Evolutionary conservation across 2,888 invertebrate species (phyloP).

Genomic region (Helleia helle): DNA sequence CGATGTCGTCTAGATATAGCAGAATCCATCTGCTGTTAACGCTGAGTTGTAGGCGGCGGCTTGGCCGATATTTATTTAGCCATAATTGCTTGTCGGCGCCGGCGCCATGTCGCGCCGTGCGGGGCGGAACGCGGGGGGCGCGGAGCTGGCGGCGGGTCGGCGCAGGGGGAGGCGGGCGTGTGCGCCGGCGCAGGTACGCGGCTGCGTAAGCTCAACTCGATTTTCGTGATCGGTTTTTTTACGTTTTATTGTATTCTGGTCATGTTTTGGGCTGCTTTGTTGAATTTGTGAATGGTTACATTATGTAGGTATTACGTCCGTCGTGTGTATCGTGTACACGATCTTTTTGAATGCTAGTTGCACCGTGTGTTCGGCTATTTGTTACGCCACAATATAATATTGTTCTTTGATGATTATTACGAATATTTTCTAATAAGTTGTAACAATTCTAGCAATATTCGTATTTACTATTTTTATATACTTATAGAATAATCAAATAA

Average conservation of each 20-base stretch:
- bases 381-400: not conserved
- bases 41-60: slow-evolving; percentile 57
- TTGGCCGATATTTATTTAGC: slow-evolving; percentile 72
- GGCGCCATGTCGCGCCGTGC: slow-evolving; percentile 63
- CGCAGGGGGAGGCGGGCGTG: slow-evolving; percentile 31
- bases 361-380: not conserved
- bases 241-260: slow-evolving; percentile 55
- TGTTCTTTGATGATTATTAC: too few relatives aligned
- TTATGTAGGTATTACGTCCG: slow-evolving; percentile 23
- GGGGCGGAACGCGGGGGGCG: slow-evolving; percentile 27
- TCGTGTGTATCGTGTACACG: slow-evolving; percentile 14
- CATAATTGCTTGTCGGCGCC: slow-evolving; percentile 73
- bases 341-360: slow-evolving; percentile 4
- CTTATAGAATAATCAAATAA: too few relatives aligned
- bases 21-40: slow-evolving; percentile 57
- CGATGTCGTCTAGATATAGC: slow-evolving; percentile 58
- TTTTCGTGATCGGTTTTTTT: slow-evolving; percentile 60
- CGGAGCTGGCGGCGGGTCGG: slow-evolving; percentile 31
- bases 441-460: too few relatives aligned
- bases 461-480: too few relatives aligned
- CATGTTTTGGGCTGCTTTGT: slow-evolving; percentile 64
- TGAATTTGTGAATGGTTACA: slow-evolving; percentile 63
- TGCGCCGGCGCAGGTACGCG: slow-evolving; percentile 56
- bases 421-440: too few relatives aligned
- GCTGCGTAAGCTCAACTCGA: slow-evolving; percentile 60